Base-by-base conservation (phyloP, 2,797 vertebrate genomes). In the Avahi laniger region DNA sequence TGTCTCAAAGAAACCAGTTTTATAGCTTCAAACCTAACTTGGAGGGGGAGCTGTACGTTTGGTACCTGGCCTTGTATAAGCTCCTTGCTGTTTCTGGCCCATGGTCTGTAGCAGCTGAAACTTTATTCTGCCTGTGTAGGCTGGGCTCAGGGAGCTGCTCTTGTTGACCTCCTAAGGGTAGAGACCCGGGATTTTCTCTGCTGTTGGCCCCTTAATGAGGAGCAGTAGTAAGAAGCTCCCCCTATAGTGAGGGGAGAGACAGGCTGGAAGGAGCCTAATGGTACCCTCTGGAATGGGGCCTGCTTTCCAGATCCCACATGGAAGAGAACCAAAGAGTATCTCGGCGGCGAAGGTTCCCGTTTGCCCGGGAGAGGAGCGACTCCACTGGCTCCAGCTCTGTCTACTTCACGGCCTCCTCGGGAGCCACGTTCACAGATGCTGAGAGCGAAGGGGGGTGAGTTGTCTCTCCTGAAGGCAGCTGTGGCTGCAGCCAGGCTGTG, bases 381-480 rank as follows among this genome's bases (percentile, higher is more conserved):
- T 99, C 99, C 57, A 98, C 98, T 0, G 98, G 99, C 94, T 99
- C 99, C 98, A 99, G 99, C 97, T 99, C 99, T 5, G 98, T 99
- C 95, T 99, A 99, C 97, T 99, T 99, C 98, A 99, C 99, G 0
- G 99, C 99, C 94, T 99, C 99, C 92, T 99, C 99, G 0, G 99
- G 99, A 33, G 12, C 98, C 4, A 38, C 94, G 48, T 98, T 98
- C 67, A 97, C 98, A 0, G 99, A 98, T 28, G 99, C 98, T 0
- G 99, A 99, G 96, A 99, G 99, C 0, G 99, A 99, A 95, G 99
- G 99, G 0, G 99, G 99, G 99, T 99, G 97, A 99, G 99, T 97
- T 17, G 0, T 59, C 15, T 72, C 76, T 85, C n/a, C 59, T 57
- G n/a, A 33, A 76, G 20, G 75, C 20, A 35, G 13, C 1, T 41